Conservation (phyloP, 2,113 vertebrate species). For the Pelecanus crispus region DNA sequence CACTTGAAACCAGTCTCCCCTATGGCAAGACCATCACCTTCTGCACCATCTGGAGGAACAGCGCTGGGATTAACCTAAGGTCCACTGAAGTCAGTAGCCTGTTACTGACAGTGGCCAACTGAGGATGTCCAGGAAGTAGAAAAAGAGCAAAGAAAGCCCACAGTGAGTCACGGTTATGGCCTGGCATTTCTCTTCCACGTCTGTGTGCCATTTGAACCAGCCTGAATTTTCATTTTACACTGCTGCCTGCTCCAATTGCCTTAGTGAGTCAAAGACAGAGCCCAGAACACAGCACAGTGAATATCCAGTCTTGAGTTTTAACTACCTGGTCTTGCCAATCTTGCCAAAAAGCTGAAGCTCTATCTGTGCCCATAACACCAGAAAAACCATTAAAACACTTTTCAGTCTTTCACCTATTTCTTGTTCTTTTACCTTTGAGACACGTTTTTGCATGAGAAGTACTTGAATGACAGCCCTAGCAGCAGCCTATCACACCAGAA, state of each 20-base stretch:
- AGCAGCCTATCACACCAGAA: conserved; percentile 39
- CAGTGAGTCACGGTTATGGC: background rate
- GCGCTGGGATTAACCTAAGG: accelerated
- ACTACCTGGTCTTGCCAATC: background rate
- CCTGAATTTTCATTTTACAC: background rate
- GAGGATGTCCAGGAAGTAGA: background rate
- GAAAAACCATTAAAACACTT: background rate
- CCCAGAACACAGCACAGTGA: background rate
- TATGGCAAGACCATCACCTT: background rate
- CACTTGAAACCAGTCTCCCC: background rate
- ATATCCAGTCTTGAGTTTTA: background rate
- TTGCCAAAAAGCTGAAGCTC: background rate
- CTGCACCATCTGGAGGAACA: background rate
- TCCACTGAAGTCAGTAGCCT: background rate
- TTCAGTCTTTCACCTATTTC: background rate
- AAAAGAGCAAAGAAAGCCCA: background rate
- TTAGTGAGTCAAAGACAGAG: background rate
- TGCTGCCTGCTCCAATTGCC: background rate
- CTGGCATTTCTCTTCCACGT: background rate
- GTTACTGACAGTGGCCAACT: background rate
- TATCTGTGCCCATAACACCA: background rate
- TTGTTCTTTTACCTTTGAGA: conserved; percentile 16
- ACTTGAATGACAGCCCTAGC: conserved; percentile 19
- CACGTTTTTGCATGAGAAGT: conserved; percentile 13
- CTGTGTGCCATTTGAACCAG: background rate